These are phyloP conservation scores for Antheraea yamamai DNA, from an alignment of 2,888 invertebrate genomes.

Conservation along the genomic window DNA sequence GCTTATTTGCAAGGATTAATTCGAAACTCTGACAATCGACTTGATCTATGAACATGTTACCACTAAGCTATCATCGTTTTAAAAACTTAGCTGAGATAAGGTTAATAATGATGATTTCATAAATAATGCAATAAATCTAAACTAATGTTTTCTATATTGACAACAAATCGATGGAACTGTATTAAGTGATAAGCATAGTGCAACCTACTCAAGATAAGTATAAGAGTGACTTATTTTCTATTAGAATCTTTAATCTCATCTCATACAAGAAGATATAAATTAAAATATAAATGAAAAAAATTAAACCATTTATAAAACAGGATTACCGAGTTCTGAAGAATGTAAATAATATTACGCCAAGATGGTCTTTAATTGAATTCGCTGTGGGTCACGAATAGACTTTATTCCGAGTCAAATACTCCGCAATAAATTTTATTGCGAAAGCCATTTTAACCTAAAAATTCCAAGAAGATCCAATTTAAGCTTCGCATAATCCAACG, in stretches of 20 bases:
- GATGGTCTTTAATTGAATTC: slow-evolving; percentile 67
- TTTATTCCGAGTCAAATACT: slow-evolving; percentile 67
- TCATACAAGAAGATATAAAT: neutral
- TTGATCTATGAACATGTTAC: too few relatives aligned
- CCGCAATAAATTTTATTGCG: slow-evolving; percentile 73
- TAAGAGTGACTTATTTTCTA: neutral
- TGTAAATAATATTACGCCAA: slow-evolving; percentile 61
- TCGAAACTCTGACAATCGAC: too few relatives aligned
- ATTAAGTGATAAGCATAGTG: too few relatives aligned
- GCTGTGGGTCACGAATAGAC: slow-evolving; percentile 63
- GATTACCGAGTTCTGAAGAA: slow-evolving; percentile 44
- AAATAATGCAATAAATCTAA: too few relatives aligned
- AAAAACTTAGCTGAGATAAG: too few relatives aligned
- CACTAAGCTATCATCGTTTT: too few relatives aligned
- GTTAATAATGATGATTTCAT: too few relatives aligned
- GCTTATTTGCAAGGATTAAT: too few relatives aligned
- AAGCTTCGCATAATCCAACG: slow-evolving; percentile 67
- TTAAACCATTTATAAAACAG: slow-evolving; percentile 43
- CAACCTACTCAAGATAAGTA: too few relatives aligned
- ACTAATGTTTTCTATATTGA: too few relatives aligned
- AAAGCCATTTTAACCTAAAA: slow-evolving; percentile 70
- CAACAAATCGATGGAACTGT: too few relatives aligned
- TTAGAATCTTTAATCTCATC: neutral
- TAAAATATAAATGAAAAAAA: slow-evolving; percentile 32
- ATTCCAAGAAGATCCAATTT: slow-evolving; percentile 75